Evolutionary conservation across 92 coral and sea anemone genomes (phyloP).

Genomic region (Palythoa caribaeorum): DNA sequence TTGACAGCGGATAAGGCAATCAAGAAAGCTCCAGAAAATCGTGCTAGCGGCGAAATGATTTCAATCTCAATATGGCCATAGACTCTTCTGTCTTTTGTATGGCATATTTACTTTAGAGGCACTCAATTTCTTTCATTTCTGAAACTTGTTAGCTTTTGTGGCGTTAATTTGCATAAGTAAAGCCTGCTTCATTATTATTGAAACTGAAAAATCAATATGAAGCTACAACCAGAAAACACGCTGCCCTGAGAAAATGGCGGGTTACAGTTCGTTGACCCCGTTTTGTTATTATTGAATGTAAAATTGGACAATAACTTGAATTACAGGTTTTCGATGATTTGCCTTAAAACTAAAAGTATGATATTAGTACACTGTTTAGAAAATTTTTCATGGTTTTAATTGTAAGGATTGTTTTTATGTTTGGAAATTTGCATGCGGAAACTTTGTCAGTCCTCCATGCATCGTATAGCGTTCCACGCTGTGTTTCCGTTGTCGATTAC

Average conservation of each 20-base stretch:
- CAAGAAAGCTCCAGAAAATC: conserved; percentile 24
- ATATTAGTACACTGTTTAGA: background rate
- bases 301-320: conserved; percentile 5
- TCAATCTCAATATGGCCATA: conserved; percentile 7
- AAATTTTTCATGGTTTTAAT: conserved; percentile 18
- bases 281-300: conserved; percentile 10
- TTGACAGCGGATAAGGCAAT: conserved; percentile 43
- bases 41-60: conserved; percentile 43
- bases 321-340: background rate
- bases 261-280: conserved; percentile 26
- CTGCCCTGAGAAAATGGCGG: conserved; percentile 5
- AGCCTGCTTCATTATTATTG: conserved; percentile 32
- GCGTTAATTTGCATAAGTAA: conserved; percentile 43
- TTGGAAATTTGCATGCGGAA: conserved; percentile 29
- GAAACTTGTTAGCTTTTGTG: conserved; percentile 47
- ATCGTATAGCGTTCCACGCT: background rate
- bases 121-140: conserved; percentile 40
- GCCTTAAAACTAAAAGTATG: background rate
- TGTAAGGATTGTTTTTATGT: conserved; percentile 15
- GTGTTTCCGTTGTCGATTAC: conserved; percentile 49
- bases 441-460: conserved; percentile 15
- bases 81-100: conserved; percentile 9
- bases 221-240: conserved; percentile 31
- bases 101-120: conserved; percentile 17
- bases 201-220: conserved; percentile 40